Evolutionary conservation across 1,140 invertebrate genomes (phyloP), one percentile per base, ranked within the genome.

Genomic region (Trissolcus basalis): DNA sequence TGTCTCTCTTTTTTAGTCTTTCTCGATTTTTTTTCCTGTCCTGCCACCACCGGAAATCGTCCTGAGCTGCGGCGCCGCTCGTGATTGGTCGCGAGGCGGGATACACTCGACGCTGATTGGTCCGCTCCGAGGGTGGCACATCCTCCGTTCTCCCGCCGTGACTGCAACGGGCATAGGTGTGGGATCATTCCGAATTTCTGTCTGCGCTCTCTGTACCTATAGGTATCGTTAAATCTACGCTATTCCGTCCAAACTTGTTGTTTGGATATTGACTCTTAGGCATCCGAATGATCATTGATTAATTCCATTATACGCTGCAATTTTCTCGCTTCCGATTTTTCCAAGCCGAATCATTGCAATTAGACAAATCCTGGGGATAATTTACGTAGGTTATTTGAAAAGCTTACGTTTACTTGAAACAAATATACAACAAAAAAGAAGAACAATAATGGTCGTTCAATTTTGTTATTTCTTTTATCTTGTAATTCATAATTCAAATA

Each of bases 31-130:
- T 69, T 71, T 14, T 33, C 1, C 9, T 15, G 45, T 55, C 32
- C 54, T 50, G 49, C 55, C 60, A 67, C 69, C 60, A 35, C 71
- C 70, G 76, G 64, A 67, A 67, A 64, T 70, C 54, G 68, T 72
- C 63, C 69, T 75, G 58, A 47, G 48, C 9, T 54, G 45, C 45
- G 33, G 47, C 12, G 50, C 11, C 48, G 53, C 6, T 39, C 10
- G 19, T 53, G 53, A 85, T 84, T 85, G 84, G 85, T 71, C 75
- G 80, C n/a, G 56, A 78, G 64, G 79, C 68, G 68, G 78, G 71
- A 53, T 73, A 49, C 51, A 14, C 55, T 39, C 16, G 15, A 7
- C 11, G 10, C 7, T 16, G 59, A 87, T 87, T 87, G 85, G 85
- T 59, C 7, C 43, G 19, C 15, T 35, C 69, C 54, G 74, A 81